A percentile compares a stretch with the other conserved stretches of the same genome.
These are phyloP conservation scores for Pelodytes ibericus DNA, from an alignment of 2,797 vertebrate genomes.

Conservation along the genomic window DNA sequence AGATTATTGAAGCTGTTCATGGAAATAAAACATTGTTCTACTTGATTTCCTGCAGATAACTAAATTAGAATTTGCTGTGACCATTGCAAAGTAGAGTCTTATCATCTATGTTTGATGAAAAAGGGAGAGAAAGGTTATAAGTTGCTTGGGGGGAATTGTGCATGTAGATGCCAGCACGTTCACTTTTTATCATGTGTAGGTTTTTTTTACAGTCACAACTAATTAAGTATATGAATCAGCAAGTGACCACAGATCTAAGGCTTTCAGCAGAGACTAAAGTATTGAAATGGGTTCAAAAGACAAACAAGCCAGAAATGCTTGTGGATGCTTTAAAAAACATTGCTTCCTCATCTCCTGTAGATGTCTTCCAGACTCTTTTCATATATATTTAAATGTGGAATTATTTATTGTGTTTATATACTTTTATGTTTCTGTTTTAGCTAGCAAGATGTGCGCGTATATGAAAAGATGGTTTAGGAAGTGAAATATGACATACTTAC, in stretches of 20 bases:
- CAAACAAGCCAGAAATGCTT: constrained; percentile 28
- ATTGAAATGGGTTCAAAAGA: constrained; percentile 33
- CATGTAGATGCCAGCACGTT: constrained; percentile 48
- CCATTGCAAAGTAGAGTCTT: constrained; percentile 36
- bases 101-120: constrained; percentile 40
- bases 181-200: constrained; percentile 50
- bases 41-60: constrained; percentile 48
- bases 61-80: constrained; percentile 54
- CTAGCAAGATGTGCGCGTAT: no score
- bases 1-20: constrained; percentile 37
- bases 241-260: constrained; percentile 42
- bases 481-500: no score
- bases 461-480: no score
- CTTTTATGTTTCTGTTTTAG: no score
- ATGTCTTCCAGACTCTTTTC: no score
- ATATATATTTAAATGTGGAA: no score
- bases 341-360: no score
- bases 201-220: constrained; percentile 50
- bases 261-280: constrained; percentile 44
- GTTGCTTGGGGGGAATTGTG: constrained; percentile 55
- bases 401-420: no score
- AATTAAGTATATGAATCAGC: constrained; percentile 53
- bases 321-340: background rate
- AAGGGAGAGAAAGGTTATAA: constrained; percentile 56
- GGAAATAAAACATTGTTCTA: constrained; percentile 35